phyloP scores from a whole-genome alignment of 2,797 vertebrate species.

The Anabacerthia variegaticeps region DNA sequence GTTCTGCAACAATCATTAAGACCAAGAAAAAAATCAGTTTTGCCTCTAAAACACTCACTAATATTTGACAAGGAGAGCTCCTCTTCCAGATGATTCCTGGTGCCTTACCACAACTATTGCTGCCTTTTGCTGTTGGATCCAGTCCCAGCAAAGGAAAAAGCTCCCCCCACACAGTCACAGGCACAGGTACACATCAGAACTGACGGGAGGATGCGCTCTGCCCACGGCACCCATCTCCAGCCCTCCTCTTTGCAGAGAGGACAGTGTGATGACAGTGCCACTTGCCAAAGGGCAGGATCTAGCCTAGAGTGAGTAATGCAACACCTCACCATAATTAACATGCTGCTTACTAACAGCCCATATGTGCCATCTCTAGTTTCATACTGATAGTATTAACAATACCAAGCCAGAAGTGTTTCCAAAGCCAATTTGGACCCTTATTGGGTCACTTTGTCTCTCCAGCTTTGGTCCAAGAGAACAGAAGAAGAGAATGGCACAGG shows the following conservation, averaged over 20 bases:
- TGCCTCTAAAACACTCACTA: background rate
- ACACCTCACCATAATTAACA: conserved; percentile 47
- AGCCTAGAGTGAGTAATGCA: conserved; percentile 26
- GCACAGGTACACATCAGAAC: background rate
- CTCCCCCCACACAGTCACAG: background rate
- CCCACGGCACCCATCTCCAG: fast-evolving
- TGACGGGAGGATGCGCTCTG: fast-evolving
- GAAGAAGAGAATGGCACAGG: background rate
- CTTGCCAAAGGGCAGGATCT: conserved; percentile 28
- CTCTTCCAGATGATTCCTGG: background rate
- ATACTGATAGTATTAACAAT: background rate
- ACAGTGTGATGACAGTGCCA: background rate
- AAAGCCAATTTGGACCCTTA: background rate
- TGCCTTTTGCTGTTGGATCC: background rate
- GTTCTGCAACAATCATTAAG: conserved; percentile 36
- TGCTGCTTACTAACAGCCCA: conserved; percentile 27
- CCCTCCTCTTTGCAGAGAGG: background rate
- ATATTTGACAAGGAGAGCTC: background rate
- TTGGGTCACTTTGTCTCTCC: background rate
- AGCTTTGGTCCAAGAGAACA: background rate
- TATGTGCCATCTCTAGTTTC: conserved; percentile 33
- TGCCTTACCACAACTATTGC: background rate
- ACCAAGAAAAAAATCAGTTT: background rate
- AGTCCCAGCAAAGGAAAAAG: background rate
- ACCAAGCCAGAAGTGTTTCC: conserved; percentile 1